Conservation (phyloP, 30 jellyfish, hydroid and myxozoan species). For the Hydra vulgaris region DNA sequence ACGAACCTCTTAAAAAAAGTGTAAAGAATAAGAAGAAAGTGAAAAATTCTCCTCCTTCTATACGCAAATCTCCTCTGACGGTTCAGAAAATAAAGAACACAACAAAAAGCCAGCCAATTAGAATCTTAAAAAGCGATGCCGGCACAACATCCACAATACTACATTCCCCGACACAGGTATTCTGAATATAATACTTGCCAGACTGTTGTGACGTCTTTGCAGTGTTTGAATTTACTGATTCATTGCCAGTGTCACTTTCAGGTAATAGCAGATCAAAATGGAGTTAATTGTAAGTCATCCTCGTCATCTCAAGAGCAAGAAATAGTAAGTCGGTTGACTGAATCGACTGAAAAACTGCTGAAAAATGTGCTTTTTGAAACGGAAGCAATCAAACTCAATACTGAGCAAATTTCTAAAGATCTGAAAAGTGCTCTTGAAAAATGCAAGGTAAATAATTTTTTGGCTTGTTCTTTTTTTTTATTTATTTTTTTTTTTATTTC, state of each 20-base stretch:
- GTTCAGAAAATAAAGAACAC: constrained; percentile 5
- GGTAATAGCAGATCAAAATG: background rate
- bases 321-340: constrained; percentile 73
- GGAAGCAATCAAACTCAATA: constrained; percentile 87
- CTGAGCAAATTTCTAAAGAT: constrained; percentile 95
- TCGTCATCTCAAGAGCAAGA: constrained; percentile 46
- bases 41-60: constrained; percentile 26
- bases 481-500: background rate
- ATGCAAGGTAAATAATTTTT: constrained; percentile 31
- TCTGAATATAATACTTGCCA: background rate
- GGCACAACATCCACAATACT: background rate
- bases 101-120: constrained; percentile 3
- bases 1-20: constrained; percentile 24
- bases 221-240: background rate
- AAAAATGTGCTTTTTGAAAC: constrained; percentile 85
- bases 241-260: background rate
- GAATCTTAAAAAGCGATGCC: constrained; percentile 22
- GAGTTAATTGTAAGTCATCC: background rate
- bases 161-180: constrained; percentile 23
- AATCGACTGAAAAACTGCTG: constrained; percentile 85
- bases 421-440: constrained; percentile 75
- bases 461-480: background rate
- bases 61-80: constrained; percentile 7
- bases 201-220: background rate
- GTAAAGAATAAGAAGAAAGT: constrained; percentile 17